Base-by-base conservation (phyloP, 2,797 vertebrate genomes). In the Ambastaia sidthimunki region DNA sequence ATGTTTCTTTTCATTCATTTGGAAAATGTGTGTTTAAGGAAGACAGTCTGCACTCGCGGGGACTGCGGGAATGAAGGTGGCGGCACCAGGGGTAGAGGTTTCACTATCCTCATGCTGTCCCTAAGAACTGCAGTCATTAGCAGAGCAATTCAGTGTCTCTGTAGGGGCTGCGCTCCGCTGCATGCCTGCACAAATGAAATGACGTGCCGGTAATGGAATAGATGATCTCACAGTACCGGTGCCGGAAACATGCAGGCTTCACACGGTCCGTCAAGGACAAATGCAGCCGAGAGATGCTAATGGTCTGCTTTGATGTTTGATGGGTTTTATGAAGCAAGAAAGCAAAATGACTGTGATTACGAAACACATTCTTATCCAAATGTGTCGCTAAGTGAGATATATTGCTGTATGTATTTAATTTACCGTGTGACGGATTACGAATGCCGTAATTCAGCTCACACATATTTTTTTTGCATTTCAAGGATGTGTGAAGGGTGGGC, bases 301-400 rank as follows among this genome's bases (percentile, higher is more conserved):
- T 75, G 55, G 18, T 76, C 62, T 54, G 60, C 55, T 63, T 77
- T 77, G 78, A 80, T 73, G 74, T 73, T 71, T 84, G 66, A 81
- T 81, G 75, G 71, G 60, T 78, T 78, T 84, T 78, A 71, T 81
- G 68, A 72, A 83, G 66, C 71, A 75, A 55, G 62, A 78, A 74
- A 71, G 69, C 71, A 81, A 83, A 81, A 83, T 81, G 69, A 75
- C 55, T 73, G n/a, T 72, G 72, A 83, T 85, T 81, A 83, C 67
- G 54, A 59, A 75, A 71, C 74, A 57, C 50, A 23, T 83, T 83
- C 81, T 77, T 81, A 71, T 31, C 16, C 59, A 68, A 75, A 71
- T 80, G 59, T 60, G 78, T 75, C 4, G 2, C 79, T 65, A 81
- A 80, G 65, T 81, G 71, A 84, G 75, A 84, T 73, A 41, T 73